Percentiles rank a stretch among this genome's conserved stretches.
Conservation (phyloP, 2,113 vertebrate genomes). For the Leptosomus discolor region DNA sequence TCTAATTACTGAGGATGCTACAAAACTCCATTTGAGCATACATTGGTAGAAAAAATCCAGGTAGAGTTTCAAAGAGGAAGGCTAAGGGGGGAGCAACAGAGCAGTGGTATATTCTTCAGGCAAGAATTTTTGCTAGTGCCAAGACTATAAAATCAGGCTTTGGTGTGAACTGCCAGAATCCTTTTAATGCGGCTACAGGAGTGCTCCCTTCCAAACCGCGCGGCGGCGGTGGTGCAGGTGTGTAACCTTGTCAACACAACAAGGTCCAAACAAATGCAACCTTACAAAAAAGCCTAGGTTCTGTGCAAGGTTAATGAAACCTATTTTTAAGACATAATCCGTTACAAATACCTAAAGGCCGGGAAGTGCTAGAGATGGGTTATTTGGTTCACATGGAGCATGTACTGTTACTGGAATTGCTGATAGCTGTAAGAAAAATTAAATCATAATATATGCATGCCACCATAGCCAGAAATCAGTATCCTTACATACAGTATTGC, state of each 20-base stretch:
- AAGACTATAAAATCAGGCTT: background rate
- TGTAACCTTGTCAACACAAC: background rate
- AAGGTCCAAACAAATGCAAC: background rate
- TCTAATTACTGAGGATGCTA: background rate
- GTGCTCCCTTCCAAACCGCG: background rate
- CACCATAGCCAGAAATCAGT: background rate
- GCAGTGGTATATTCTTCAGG: background rate
- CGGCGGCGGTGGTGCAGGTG: accelerated
- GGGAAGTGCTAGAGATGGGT: background rate
- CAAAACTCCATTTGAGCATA: background rate
- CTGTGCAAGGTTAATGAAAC: background rate
- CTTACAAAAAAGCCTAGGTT: background rate
- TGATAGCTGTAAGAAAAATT: background rate
- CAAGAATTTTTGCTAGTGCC: background rate
- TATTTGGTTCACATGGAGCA: background rate
- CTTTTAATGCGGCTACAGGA: background rate
- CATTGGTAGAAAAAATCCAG: background rate
- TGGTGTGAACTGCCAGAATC: background rate
- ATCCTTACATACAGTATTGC: background rate
- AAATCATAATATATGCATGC: background rate
- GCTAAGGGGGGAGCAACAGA: background rate
- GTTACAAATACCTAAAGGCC: background rate
- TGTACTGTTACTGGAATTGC: background rate
- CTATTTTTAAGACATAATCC: background rate
- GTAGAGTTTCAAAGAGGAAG: background rate